These are phyloP conservation scores for Brachypteracias leptosomus DNA, from an alignment of 2,113 vertebrate genomes.

Conservation along the genomic window DNA sequence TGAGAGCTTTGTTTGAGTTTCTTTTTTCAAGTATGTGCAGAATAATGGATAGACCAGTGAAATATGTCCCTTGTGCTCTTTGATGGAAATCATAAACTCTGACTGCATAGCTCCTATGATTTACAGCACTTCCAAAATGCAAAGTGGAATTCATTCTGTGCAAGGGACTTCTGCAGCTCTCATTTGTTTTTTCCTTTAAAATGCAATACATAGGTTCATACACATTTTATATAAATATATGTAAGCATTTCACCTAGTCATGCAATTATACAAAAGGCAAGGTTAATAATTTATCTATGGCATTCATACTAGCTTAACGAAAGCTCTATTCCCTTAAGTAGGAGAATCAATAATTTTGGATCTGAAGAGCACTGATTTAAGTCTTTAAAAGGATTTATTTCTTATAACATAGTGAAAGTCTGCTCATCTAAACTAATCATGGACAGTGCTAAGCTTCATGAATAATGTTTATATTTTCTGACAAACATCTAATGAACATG, in stretches of 20 bases:
- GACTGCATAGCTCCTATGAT: slow-evolving; percentile 40
- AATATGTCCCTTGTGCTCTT: slow-evolving; percentile 43
- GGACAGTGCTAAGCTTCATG: background rate
- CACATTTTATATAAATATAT: background rate
- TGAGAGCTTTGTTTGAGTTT: slow-evolving; percentile 64
- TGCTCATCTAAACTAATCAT: slow-evolving; percentile 4
- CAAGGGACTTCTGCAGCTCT: background rate
- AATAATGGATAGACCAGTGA: slow-evolving; percentile 53
- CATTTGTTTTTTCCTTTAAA: slow-evolving; percentile 16
- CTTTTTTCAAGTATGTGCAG: slow-evolving; percentile 32
- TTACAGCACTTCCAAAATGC: slow-evolving; percentile 52
- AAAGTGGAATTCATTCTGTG: background rate
- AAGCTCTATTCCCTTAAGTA: slow-evolving; percentile 17
- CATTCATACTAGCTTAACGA: background rate
- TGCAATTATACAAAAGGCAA: slow-evolving; percentile 16
- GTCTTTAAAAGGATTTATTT: slow-evolving; percentile 54
- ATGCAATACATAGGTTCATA: background rate
- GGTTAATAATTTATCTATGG: slow-evolving; percentile 14
- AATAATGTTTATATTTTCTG: slow-evolving; percentile 27
- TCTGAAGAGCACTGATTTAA: slow-evolving; percentile 15
- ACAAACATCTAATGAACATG: slow-evolving; percentile 3
- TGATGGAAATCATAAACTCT: slow-evolving; percentile 64
- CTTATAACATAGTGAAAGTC: slow-evolving; percentile 12
- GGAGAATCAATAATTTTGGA: slow-evolving; percentile 40
- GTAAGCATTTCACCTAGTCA: background rate